Conservation (phyloP, 2,888 invertebrate species). For the Linnaemya vulpina region DNA sequence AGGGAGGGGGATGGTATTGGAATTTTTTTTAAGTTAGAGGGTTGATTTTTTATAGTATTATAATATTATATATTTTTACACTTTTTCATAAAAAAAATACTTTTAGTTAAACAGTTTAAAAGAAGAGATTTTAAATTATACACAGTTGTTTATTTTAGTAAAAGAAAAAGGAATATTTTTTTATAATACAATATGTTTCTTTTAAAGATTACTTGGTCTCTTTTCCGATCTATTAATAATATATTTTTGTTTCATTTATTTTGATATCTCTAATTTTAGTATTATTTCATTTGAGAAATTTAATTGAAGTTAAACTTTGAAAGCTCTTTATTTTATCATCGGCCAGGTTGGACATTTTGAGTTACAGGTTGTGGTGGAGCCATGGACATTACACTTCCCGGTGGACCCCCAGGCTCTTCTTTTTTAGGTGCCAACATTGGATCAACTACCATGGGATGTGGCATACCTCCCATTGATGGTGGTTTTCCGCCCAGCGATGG, state of each 20-base stretch:
- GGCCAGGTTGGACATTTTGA: constrained; percentile 76
- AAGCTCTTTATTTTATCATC: constrained; percentile 77
- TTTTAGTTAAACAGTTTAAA: constrained; percentile 50
- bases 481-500: constrained; percentile 70
- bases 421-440: constrained; percentile 72
- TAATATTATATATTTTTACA: constrained; percentile 57
- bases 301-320: constrained; percentile 66
- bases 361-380: constrained; percentile 76
- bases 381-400: constrained; percentile 74
- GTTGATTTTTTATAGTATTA: constrained; percentile 11
- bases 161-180: constrained; percentile 53
- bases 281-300: constrained; percentile 42
- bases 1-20: not conserved
- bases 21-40: constrained; percentile 37
- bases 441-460: constrained; percentile 79
- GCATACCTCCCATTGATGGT: constrained; percentile 73
- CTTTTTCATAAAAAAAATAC: constrained; percentile 59
- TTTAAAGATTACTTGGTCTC: constrained; percentile 72
- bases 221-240: constrained; percentile 64
- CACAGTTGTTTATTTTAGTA: constrained; percentile 60
- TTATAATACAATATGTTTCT: constrained; percentile 67
- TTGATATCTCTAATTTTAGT: constrained; percentile 59
- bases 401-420: constrained; percentile 74
- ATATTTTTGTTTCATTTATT: constrained; percentile 52
- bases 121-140: constrained; percentile 53